These are phyloP conservation scores for Geotrypetes seraphini DNA, from an alignment of 2,797 vertebrate genomes.

Conservation along the genomic window DNA sequence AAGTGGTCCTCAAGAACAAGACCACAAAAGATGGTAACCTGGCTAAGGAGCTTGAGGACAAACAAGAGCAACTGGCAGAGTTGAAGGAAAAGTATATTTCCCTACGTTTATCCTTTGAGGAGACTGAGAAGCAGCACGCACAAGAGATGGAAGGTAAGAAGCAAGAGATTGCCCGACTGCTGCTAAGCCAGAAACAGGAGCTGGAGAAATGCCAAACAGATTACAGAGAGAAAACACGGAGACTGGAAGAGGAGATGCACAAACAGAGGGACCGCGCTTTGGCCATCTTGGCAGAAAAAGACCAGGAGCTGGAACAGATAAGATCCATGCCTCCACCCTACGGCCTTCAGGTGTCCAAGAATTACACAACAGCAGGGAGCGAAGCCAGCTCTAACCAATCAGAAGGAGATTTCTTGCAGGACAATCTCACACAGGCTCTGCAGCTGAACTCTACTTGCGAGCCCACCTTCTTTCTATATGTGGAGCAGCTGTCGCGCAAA, in stretches of 20 bases:
- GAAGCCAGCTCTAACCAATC: fast-evolving
- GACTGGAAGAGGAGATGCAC: constrained; percentile 80
- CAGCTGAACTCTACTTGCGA: not conserved
- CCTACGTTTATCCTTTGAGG: constrained; percentile 67
- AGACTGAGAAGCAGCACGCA: constrained; percentile 47
- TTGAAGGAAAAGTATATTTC: constrained; percentile 83
- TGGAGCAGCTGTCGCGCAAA: constrained; percentile 81
- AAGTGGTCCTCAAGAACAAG: constrained; percentile 84
- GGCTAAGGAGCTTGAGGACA: constrained; percentile 74
- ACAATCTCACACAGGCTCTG: constrained; percentile 28
- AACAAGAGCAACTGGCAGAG: constrained; percentile 73
- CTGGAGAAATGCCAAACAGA: constrained; percentile 55
- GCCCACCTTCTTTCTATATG: constrained; percentile 79
- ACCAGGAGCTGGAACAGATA: constrained; percentile 75
- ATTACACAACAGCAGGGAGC: not conserved
- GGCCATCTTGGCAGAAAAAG: constrained; percentile 81
- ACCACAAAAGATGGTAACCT: constrained; percentile 66
- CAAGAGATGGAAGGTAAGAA: constrained; percentile 49
- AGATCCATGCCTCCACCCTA: constrained; percentile 28
- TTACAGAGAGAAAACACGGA: constrained; percentile 62
- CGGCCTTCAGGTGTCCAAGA: constrained; percentile 20
- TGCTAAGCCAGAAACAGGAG: constrained; percentile 73
- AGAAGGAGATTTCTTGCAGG: fast-evolving
- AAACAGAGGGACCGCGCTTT: constrained; percentile 81
- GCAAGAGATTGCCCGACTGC: constrained; percentile 44